Evolutionary conservation across 1,140 invertebrate species (phyloP), one percentile per base, ranked within the genome.

Genomic region (Medauroidea extradentata): DNA sequence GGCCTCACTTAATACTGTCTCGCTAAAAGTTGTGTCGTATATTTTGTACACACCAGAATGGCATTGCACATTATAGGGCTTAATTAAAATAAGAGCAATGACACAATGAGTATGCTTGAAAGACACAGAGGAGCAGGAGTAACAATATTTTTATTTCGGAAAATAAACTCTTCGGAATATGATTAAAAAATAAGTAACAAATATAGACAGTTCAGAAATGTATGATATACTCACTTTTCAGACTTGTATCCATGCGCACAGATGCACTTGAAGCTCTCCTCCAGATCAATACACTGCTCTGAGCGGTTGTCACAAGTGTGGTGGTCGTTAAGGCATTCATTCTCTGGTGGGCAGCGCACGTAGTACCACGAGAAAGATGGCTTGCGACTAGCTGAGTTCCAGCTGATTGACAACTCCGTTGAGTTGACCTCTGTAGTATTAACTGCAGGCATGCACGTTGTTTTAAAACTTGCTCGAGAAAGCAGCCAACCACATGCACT

Each of bases 291-390:
- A 74, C 92, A 94, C 67, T 88, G 83, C 79, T 98, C 91, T 18
- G 91, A 94, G 27, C 86, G 81, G 0, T 81, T 75, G 70, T 94
- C 86, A 74, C 95, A 98, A 24, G 85, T 90, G 69, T 98, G 94
- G 74, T 98, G 94, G 11, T 84, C 83, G 72, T 97, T 98, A 23
- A 79, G 71, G 71, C 95, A 98, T 75, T 98, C 95, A 72, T 98
- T 91, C 78, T 98, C 95, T 0, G 87, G 85, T 1, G 94, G 94
- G 74, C 94, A 96, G 34, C 82, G 81, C 0, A 89, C 83, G 67
- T 94, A 97, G 62, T 93, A 82, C 93, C 94, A 97, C 0, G 83
- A 82, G 64, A 86, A 85, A 2, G 75, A 79, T 2, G 78, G 70
- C 57, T 79, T 79, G 18, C 49, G 49, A n/a, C 24, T 51, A 16